Evolutionary conservation across 2,888 invertebrate species (phyloP), one percentile per base, ranked within the genome.

Genomic region (Crioceris asparagi): DNA sequence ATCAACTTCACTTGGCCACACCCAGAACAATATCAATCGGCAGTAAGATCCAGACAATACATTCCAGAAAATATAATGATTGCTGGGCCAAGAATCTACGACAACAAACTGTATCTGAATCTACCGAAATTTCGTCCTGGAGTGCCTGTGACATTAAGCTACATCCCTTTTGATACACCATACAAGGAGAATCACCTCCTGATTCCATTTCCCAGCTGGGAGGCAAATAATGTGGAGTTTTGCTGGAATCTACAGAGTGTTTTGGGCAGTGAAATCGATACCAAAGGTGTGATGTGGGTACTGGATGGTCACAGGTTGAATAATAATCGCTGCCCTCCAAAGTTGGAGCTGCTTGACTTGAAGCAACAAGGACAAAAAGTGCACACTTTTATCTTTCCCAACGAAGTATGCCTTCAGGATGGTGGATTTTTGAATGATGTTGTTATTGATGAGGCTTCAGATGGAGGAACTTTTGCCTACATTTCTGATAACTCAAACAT

Each of bases 231-330:
- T 17, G 62, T 30, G 3, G 18, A 33, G 17, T 69, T 77, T 23
- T 83, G 83, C 59, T 58, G 61, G 4, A 73, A 77, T 3, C 65
- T 84, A 34, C 83, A 83, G 56, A 79, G 76, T 51, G 79, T 83
- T 12, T 79, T 81, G 56, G 76, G 77, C 45, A 69, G 83, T 58
- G 83, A 83, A 56, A 76, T 83, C 36, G 83, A 83, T 58, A 71
- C 71, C 2, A 69, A 71, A 39, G 80, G 82, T 4, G 62, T 79
- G 3, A 75, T 84, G 76, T 80, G 78, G 72, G 69, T 74, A 8
- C 64, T 79, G 27, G 82, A 81, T 47, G 77, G 77, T 32, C 79
- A 81, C 0, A 65, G 79, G 38, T 67, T 75, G 2, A 74, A 74
- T 19, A 72, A 73, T 17, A 74, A 74, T 8, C 12, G 23, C n/a